These are phyloP conservation scores for Brotula barbata DNA, from an alignment of 2,797 vertebrate genomes.

Conservation along the genomic window DNA sequence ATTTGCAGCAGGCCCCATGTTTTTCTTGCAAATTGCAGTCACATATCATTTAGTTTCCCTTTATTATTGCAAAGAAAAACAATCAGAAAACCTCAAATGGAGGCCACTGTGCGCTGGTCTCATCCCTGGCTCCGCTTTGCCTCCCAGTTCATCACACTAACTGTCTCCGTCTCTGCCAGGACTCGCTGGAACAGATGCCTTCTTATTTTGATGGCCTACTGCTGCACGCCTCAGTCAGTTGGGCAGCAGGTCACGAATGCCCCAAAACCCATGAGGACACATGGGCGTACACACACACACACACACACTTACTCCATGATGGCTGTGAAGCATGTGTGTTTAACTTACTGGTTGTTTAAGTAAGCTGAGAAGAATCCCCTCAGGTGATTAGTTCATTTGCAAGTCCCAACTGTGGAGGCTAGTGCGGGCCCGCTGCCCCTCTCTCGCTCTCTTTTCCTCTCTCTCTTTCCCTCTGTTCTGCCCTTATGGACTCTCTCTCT, in stretches of 20 bases:
- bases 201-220: constrained; percentile 69
- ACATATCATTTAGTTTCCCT: constrained; percentile 73
- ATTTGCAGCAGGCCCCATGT: constrained; percentile 65
- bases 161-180: constrained; percentile 64
- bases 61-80: constrained; percentile 72
- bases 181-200: constrained; percentile 70
- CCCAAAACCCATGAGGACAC: constrained; percentile 54
- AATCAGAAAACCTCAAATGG: constrained; percentile 66
- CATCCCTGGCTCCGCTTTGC: constrained; percentile 48
- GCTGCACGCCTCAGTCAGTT: constrained; percentile 62
- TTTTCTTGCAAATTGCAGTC: constrained; percentile 74
- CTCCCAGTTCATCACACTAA: constrained; percentile 65
- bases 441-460: constrained; percentile 31
- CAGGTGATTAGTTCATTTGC: constrained; percentile 80
- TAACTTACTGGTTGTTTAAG: constrained; percentile 76
- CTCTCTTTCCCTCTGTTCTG: constrained; percentile 17
- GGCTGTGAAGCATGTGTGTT: constrained; percentile 70
- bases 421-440: constrained; percentile 34
- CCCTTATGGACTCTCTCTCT: background rate
- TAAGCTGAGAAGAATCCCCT: constrained; percentile 78
- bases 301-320: constrained; percentile 29
- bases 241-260: constrained; percentile 69
- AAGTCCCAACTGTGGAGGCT: constrained; percentile 54
- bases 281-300: constrained; percentile 23
- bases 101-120: constrained; percentile 43